phyloP scores from a whole-genome alignment of 2,113 vertebrate genomes.

The Chaetodon trifascialis region DNA sequence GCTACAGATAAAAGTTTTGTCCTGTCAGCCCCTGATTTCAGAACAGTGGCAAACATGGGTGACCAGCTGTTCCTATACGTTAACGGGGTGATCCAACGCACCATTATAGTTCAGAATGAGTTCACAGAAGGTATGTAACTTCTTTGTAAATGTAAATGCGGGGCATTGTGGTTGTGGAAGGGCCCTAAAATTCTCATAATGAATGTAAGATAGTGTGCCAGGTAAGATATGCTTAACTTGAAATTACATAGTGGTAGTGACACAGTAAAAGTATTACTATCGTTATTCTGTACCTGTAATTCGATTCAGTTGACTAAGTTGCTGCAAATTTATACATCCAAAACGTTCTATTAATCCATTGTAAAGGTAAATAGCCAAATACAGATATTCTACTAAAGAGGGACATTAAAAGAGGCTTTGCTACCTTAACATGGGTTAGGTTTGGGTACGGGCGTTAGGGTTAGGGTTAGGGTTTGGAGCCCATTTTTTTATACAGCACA shows the following conservation, averaged over 20 bases:
- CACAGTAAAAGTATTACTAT: background rate
- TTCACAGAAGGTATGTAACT: conserved; percentile 96
- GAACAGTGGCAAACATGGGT: conserved; percentile 84
- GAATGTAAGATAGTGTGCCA: background rate
- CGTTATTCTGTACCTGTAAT: background rate
- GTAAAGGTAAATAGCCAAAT: background rate
- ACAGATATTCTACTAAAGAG: background rate
- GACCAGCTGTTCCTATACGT: conserved; percentile 89
- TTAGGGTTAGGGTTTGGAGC: too few relatives aligned
- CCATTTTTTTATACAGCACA: background rate
- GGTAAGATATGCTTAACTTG: conserved; percentile 35
- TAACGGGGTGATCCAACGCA: conserved; percentile 90
- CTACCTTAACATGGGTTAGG: too few relatives aligned
- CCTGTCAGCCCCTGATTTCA: conserved; percentile 89
- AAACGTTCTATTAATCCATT: background rate
- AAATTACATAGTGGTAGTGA: background rate
- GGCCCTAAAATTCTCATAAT: background rate
- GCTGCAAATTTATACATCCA: conserved; percentile 1
- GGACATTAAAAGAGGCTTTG: background rate
- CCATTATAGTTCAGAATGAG: conserved; percentile 90
- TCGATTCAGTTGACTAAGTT: background rate
- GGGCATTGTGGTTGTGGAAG: conserved; percentile 42
- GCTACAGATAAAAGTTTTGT: conserved; percentile 91
- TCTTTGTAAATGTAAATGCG: conserved; percentile 60
- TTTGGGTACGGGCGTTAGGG: too few relatives aligned